phyloP scores from a whole-genome alignment of 2,797 vertebrate species.

The Lagodon rhomboides region DNA sequence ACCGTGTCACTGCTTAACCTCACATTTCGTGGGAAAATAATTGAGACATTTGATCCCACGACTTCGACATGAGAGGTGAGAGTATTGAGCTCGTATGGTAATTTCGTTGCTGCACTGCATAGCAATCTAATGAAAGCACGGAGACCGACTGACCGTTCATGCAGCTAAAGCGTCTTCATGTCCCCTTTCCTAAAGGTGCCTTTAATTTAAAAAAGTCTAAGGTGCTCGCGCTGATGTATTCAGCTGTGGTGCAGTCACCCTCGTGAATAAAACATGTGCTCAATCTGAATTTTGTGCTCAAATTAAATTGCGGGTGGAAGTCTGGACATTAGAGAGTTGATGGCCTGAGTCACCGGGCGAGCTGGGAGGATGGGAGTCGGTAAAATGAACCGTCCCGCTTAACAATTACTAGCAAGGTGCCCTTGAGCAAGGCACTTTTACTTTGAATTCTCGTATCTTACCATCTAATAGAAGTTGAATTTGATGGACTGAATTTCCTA shows the following conservation, averaged over 20 bases:
- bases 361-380: conserved; percentile 1
- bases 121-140: conserved; percentile 48
- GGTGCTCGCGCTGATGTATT: conserved; percentile 43
- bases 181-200: conserved; percentile 38
- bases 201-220: conserved; percentile 23
- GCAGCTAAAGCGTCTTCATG: conserved; percentile 31
- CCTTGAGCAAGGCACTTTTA: conserved; percentile 70
- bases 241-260: conserved; percentile 26
- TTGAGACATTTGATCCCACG: neutral
- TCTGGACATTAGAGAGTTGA: conserved; percentile 25
- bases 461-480: neutral
- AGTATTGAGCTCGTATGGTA: conserved; percentile 37
- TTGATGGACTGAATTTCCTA: neutral
- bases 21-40: conserved; percentile 22
- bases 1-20: conserved; percentile 15
- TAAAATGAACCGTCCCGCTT: neutral
- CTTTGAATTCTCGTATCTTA: conserved; percentile 8
- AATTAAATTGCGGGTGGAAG: conserved; percentile 48
- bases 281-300: conserved; percentile 44
- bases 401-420: conserved; percentile 31
- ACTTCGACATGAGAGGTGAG: conserved; percentile 6
- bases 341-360: conserved; percentile 12
- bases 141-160: conserved; percentile 39
- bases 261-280: conserved; percentile 53
- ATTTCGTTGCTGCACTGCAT: conserved; percentile 56